Evolutionary conservation across 2,113 vertebrate species (phyloP).

Genomic region (Nymphicus hollandicus): DNA sequence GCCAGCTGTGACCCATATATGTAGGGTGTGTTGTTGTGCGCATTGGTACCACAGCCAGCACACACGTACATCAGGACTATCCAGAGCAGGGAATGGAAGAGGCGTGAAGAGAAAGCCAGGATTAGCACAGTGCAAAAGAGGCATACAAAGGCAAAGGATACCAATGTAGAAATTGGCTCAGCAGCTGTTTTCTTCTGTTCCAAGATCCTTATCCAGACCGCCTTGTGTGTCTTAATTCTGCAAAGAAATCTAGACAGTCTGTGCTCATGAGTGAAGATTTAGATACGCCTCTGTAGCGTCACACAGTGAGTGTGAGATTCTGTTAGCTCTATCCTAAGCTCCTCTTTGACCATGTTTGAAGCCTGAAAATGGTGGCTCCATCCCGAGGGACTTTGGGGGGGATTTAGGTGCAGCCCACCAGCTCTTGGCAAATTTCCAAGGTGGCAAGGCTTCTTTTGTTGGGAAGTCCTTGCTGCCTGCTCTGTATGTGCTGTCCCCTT

Average conservation of each 20-base stretch:
- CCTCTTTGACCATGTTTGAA: neutral
- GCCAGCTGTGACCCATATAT: neutral
- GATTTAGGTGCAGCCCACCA: neutral
- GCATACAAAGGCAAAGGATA: neutral
- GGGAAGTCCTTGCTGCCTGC: neutral
- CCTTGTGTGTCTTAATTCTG: neutral
- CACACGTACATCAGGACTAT: neutral
- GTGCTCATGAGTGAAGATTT: neutral
- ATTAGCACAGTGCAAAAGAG: neutral
- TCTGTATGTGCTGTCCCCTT: neutral
- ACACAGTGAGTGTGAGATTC: neutral
- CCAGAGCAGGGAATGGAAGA: neutral
- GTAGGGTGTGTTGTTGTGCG: rapidly evolving
- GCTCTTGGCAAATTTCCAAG: neutral
- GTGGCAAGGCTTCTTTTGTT: neutral
- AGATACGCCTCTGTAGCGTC: neutral
- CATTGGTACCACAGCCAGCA: neutral
- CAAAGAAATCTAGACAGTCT: neutral
- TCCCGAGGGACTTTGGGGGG: neutral
- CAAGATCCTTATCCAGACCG: neutral
- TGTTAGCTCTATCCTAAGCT: neutral
- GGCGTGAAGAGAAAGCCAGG: neutral
- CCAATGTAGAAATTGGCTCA: neutral
- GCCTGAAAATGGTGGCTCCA: neutral
- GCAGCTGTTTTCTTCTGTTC: neutral